phyloP scores from a whole-genome alignment of 2,797 vertebrate species.

The Psittacula derbiana region DNA sequence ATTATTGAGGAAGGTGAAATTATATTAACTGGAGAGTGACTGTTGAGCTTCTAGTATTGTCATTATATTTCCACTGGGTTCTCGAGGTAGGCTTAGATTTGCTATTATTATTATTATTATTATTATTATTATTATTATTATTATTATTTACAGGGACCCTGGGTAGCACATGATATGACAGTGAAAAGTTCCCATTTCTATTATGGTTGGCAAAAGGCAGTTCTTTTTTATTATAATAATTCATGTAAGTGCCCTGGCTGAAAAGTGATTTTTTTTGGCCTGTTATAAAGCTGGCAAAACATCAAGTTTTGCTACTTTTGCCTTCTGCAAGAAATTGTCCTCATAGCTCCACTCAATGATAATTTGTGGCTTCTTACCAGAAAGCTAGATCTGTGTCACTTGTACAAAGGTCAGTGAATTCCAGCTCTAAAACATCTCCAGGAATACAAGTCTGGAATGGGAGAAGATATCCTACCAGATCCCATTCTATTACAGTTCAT shows the following conservation, averaged over 20 bases:
- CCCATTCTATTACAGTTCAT: background rate
- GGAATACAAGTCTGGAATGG: background rate
- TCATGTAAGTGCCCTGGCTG: conserved; percentile 29
- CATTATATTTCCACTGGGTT: background rate
- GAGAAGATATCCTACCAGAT: background rate
- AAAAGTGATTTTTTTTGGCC: conserved; percentile 15
- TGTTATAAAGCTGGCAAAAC: conserved; percentile 42
- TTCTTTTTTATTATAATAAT: conserved; percentile 34
- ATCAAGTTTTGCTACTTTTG: conserved; percentile 42
- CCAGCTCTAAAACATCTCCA: conserved; percentile 27
- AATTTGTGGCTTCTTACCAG: conserved; percentile 56
- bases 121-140: background rate
- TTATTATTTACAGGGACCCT: conserved; percentile 9
- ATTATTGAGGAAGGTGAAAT: background rate
- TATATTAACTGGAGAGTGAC: background rate
- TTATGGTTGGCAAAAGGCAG: conserved; percentile 17
- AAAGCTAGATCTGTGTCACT: conserved; percentile 48
- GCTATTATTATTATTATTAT: conserved; percentile 12
- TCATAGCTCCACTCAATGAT: background rate
- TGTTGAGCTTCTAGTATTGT: background rate
- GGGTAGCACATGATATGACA: background rate
- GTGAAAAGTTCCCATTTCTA: conserved; percentile 7
- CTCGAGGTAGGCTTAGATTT: background rate
- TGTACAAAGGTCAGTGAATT: conserved; percentile 45
- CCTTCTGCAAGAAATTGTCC: conserved; percentile 43